phyloP scores from a whole-genome alignment of 2,797 vertebrate species.

The Chelonia mydas region DNA sequence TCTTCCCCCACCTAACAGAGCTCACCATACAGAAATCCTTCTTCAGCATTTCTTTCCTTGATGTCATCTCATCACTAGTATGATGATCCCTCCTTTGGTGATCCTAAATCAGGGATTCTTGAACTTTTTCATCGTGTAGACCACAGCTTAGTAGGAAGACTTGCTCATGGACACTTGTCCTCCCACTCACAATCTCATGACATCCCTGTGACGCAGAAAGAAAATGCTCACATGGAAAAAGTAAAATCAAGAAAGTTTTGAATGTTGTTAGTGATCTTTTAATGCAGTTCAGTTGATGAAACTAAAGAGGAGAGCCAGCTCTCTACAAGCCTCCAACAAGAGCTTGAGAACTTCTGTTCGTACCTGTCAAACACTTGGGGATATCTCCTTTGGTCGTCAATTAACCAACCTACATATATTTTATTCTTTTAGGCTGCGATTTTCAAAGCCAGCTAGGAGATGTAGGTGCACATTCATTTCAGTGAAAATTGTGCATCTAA shows the following conservation, averaged over 20 bases:
- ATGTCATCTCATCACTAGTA: not conserved
- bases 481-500: conserved; percentile 22
- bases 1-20: not conserved
- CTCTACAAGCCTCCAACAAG: not conserved
- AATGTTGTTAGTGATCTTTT: not conserved
- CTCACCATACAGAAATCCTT: not conserved
- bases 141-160: not conserved
- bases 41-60: not conserved
- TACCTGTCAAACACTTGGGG: not conserved
- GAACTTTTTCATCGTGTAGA: not conserved
- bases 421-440: not conserved
- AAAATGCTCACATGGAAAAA: not conserved
- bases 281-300: not conserved
- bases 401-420: not conserved
- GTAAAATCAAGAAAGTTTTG: not conserved
- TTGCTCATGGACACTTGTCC: not conserved
- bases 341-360: not conserved
- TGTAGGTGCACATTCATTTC: conserved; percentile 50
- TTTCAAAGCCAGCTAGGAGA: not conserved
- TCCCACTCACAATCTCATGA: not conserved
- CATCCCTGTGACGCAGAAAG: not conserved
- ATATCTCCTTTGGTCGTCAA: not conserved
- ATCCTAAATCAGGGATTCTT: not conserved
- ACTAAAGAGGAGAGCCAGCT: not conserved
- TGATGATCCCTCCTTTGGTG: not conserved